These are phyloP conservation scores for Pseudocheirus occidentalis DNA, from an alignment of 2,797 vertebrate genomes.

Conservation along the genomic window DNA sequence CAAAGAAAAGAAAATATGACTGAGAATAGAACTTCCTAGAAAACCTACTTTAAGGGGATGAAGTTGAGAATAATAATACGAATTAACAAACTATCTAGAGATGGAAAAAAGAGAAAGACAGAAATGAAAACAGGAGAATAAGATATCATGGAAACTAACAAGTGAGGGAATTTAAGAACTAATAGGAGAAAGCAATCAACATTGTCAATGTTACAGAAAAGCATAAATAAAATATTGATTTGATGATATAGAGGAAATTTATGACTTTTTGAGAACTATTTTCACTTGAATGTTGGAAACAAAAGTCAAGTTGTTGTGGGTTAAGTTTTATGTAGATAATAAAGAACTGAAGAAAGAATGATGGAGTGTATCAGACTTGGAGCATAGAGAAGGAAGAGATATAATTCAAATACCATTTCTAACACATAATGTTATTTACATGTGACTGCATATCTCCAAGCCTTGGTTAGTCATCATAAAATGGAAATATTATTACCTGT, in stretches of 20 bases:
- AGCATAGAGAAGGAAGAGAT: background rate
- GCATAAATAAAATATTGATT: background rate
- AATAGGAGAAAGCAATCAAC: background rate
- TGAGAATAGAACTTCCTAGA: background rate
- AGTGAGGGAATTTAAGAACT: background rate
- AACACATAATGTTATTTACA: background rate
- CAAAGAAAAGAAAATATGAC: background rate
- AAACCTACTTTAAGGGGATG: background rate
- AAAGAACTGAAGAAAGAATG: background rate
- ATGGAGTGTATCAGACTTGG: background rate
- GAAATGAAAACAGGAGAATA: background rate
- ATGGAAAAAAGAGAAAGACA: background rate
- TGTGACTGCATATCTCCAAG: background rate
- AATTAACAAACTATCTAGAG: background rate
- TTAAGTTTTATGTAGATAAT: background rate
- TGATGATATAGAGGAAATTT: background rate
- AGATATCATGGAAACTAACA: background rate
- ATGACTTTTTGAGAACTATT: background rate
- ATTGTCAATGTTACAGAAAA: background rate
- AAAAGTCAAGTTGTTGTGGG: background rate
- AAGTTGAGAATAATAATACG: background rate
- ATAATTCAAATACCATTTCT: background rate
- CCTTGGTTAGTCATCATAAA: background rate
- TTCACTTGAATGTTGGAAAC: background rate
- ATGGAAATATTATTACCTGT: background rate